Conservation (phyloP, 2,113 vertebrate genomes). For the Grammomys dolichurus region DNA sequence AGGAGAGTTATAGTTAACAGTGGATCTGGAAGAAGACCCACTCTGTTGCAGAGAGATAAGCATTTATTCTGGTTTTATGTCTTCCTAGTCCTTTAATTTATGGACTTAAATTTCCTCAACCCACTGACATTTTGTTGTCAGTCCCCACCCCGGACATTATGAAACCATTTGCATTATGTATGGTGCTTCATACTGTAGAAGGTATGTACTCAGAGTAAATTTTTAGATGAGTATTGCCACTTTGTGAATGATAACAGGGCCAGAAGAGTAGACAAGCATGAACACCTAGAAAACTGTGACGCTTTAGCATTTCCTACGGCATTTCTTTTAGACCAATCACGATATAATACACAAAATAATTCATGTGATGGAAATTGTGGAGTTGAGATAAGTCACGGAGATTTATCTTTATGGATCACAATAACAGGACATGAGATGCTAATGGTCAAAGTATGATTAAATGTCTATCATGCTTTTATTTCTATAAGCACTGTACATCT, state of each 20-base stretch:
- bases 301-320: background rate
- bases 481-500: background rate
- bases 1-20: background rate
- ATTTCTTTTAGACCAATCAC: background rate
- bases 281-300: background rate
- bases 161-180: background rate
- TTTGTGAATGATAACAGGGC: background rate
- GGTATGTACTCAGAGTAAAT: background rate
- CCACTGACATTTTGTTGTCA: background rate
- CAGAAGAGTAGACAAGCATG: background rate
- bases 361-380: background rate
- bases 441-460: background rate
- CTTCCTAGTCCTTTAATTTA: background rate
- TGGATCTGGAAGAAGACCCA: background rate
- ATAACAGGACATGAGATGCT: constrained; percentile 5
- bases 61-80: background rate
- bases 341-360: background rate
- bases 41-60: background rate
- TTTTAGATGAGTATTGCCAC: background rate
- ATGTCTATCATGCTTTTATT: background rate
- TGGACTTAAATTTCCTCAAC: background rate
- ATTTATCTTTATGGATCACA: background rate
- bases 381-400: background rate
- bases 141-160: background rate
- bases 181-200: constrained; percentile 9